Conservation (phyloP, 2,113 vertebrate genomes). For the Platysteira castanea region DNA sequence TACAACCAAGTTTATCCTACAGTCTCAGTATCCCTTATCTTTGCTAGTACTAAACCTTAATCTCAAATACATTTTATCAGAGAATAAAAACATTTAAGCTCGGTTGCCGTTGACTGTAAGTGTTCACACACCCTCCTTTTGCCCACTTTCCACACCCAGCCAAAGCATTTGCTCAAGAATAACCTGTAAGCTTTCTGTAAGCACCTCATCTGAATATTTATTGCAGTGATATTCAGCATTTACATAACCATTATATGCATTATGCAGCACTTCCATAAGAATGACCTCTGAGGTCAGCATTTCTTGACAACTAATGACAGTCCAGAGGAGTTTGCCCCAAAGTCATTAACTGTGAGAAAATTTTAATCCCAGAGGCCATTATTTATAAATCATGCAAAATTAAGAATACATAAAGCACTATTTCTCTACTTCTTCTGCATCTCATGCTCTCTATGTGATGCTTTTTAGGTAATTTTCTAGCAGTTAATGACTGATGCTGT, state of each 20-base stretch:
- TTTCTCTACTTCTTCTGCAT: neutral
- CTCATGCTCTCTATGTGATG: neutral
- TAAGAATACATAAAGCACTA: neutral
- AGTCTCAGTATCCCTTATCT: neutral
- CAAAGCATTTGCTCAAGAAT: neutral
- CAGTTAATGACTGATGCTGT: neutral
- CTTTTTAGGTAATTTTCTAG: neutral
- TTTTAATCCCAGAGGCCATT: neutral
- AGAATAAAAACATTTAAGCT: neutral
- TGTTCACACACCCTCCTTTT: neutral
- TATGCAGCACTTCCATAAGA: neutral
- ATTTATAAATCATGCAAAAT: slow-evolving; percentile 34
- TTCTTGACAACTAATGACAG: slow-evolving; percentile 32
- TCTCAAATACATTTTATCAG: neutral
- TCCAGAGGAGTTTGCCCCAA: neutral
- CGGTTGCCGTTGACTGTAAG: neutral
- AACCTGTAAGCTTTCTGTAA: neutral
- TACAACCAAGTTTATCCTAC: neutral
- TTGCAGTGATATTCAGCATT: neutral
- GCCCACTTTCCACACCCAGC: neutral
- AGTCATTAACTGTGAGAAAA: slow-evolving; percentile 8
- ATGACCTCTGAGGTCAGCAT: slow-evolving; percentile 11
- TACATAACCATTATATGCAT: neutral
- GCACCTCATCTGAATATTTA: slow-evolving; percentile 24
- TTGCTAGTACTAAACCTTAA: neutral